These are phyloP conservation scores for Epicauta chinensis DNA, from an alignment of 1,140 invertebrate genomes.

Conservation along the genomic window DNA sequence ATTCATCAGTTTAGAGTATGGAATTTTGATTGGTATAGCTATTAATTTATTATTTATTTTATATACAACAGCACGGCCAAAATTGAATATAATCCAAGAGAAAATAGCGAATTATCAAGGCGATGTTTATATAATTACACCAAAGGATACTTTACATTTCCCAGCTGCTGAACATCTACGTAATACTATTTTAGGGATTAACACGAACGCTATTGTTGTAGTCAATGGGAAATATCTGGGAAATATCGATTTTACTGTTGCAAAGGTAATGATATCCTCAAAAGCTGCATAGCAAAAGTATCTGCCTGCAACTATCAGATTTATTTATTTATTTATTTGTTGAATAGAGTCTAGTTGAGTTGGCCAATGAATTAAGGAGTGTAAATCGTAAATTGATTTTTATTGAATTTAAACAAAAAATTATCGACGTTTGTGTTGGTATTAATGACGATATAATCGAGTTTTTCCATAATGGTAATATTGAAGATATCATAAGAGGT, in stretches of 20 bases:
- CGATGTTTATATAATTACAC: slow-evolving; percentile 48
- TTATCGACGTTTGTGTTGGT: slow-evolving; percentile 23
- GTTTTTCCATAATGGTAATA: not conserved
- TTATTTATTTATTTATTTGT: not conserved
- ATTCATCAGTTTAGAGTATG: slow-evolving; percentile 61
- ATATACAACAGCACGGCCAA: slow-evolving; percentile 59
- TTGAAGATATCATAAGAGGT: slow-evolving; percentile 8
- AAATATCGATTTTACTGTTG: slow-evolving; percentile 57
- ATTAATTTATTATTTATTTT: slow-evolving; percentile 61
- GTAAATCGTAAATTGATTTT: slow-evolving; percentile 35
- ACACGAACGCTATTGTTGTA: slow-evolving; percentile 44
- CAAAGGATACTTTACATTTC: slow-evolving; percentile 57
- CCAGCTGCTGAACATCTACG: slow-evolving; percentile 60
- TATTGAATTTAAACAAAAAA: slow-evolving; percentile 33
- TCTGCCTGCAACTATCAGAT: not conserved
- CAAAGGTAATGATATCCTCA: slow-evolving; percentile 47
- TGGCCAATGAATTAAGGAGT: slow-evolving; percentile 28
- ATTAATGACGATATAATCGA: not conserved
- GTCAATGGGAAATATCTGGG: slow-evolving; percentile 56
- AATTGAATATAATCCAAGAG: slow-evolving; percentile 40
- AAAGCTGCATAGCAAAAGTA: no score
- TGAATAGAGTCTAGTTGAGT: slow-evolving; percentile 8
- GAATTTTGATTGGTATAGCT: slow-evolving; percentile 63
- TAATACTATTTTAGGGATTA: slow-evolving; percentile 44
- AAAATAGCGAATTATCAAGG: slow-evolving; percentile 23